These are phyloP conservation scores for Imbricaverruca yamaguchii DNA, from an alignment of 2,888 invertebrate species.

Conservation along the genomic window DNA sequence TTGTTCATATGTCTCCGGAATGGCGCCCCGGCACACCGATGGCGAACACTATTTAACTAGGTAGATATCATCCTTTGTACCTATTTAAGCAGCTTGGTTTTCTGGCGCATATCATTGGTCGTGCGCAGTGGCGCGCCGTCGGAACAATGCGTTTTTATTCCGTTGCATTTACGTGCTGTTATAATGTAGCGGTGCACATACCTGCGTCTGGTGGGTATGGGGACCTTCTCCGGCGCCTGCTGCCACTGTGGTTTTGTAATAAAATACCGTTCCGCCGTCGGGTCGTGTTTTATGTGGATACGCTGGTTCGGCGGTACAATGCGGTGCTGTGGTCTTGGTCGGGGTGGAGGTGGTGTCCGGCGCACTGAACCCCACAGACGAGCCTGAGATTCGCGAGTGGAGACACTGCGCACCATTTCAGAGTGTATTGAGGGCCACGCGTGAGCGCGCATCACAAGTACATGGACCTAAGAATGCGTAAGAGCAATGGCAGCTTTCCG, in stretches of 20 bases:
- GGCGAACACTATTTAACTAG: not conserved
- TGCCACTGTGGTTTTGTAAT: not conserved
- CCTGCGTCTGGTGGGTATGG: not conserved
- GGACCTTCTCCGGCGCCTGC: not conserved
- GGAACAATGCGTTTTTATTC: not conserved
- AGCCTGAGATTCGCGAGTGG: no score
- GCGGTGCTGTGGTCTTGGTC: no score
- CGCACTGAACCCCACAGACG: no score
- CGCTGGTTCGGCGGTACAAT: no score
- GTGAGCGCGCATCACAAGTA: no score
- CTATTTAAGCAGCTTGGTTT: constrained; percentile 4
- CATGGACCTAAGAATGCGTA: no score
- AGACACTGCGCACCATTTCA: no score
- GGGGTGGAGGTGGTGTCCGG: no score
- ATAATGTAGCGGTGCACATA: not conserved
- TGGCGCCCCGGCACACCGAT: no score
- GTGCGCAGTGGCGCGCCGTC: not conserved
- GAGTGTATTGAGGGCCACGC: no score
- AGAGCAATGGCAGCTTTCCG: no score
- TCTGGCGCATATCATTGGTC: not conserved
- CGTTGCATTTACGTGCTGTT: constrained; percentile 17
- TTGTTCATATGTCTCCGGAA: not conserved
- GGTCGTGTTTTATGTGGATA: no score
- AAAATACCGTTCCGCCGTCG: not conserved
- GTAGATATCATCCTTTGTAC: not conserved